Percentiles rank a stretch among this genome's conserved stretches.
Conservation (phyloP, 2,113 vertebrate genomes). For the Atractosteus spatula region DNA sequence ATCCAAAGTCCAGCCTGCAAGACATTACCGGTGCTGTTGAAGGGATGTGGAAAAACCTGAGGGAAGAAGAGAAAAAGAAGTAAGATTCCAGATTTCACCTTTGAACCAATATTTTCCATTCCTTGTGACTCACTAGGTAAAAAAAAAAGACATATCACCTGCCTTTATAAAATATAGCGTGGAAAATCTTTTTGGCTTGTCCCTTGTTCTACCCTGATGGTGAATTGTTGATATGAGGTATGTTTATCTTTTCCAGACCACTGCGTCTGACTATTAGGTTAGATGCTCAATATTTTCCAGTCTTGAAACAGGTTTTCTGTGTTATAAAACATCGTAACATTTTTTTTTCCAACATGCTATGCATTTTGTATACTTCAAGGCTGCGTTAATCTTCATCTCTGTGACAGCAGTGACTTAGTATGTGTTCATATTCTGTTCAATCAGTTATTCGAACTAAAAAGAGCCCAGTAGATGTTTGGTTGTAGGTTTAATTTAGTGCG, state of each 20-base stretch:
- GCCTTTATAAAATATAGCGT: slow-evolving; percentile 52
- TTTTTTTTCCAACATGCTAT: slow-evolving; percentile 10
- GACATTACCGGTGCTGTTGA: slow-evolving; percentile 68
- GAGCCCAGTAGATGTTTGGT: neutral
- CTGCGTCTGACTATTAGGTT: slow-evolving; percentile 42
- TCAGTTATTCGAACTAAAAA: neutral
- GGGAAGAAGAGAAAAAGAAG: slow-evolving; percentile 79
- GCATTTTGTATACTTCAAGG: slow-evolving; percentile 19
- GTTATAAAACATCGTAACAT: slow-evolving; percentile 19
- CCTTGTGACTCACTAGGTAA: slow-evolving; percentile 59
- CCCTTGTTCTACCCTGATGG: slow-evolving; percentile 28
- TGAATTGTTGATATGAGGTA: slow-evolving; percentile 46
- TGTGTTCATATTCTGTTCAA: neutral
- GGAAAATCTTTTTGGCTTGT: slow-evolving; percentile 55
- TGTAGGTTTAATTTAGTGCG: neutral
- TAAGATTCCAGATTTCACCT: slow-evolving; percentile 77
- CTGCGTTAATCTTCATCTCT: slow-evolving; percentile 1
- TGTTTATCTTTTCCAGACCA: slow-evolving; percentile 47
- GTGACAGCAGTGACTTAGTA: slow-evolving; percentile 6
- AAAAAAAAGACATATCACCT: slow-evolving; percentile 37
- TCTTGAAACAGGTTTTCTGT: slow-evolving; percentile 35
- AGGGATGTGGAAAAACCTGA: slow-evolving; percentile 81
- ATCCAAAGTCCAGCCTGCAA: slow-evolving; percentile 68
- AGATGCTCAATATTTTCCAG: slow-evolving; percentile 46
- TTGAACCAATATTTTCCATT: slow-evolving; percentile 62